phyloP scores from a whole-genome alignment of 2,113 vertebrate genomes.

The Hylia prasina region DNA sequence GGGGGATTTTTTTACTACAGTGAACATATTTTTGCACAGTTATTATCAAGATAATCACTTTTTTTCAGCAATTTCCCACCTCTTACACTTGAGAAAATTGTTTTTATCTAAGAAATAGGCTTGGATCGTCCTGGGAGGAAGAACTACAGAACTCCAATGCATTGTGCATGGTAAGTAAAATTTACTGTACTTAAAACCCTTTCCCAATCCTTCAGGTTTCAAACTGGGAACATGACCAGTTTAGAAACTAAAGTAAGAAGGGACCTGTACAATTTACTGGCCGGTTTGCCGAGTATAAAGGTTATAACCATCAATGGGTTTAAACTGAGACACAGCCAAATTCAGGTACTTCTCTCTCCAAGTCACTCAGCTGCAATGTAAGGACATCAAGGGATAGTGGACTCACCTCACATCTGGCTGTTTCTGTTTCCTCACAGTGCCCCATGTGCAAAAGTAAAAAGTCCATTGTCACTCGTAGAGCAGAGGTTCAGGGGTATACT shows the following conservation, averaged over 20 bases:
- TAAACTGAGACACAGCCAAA: not conserved
- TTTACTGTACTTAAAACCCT: not conserved
- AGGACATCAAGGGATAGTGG: not conserved
- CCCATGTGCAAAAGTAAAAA: not conserved
- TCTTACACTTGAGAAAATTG: not conserved
- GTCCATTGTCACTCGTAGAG: not conserved
- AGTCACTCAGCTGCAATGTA: not conserved
- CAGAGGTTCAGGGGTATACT: not conserved
- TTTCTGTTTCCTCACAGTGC: fast-evolving
- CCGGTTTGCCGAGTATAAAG: not conserved
- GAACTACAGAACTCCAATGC: not conserved
- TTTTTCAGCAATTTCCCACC: not conserved
- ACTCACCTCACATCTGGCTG: not conserved
- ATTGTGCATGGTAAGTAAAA: not conserved
- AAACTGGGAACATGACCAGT: not conserved
- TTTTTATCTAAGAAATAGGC: not conserved
- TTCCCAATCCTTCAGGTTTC: not conserved
- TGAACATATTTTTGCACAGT: not conserved
- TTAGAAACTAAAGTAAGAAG: not conserved
- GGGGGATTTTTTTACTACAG: not conserved
- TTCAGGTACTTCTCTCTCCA: not conserved
- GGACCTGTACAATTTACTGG: not conserved
- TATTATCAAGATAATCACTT: not conserved
- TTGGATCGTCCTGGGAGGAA: not conserved
- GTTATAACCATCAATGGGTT: not conserved